A percentile compares a stretch with the other conserved stretches of the same genome.
phyloP scores from a whole-genome alignment of 2,113 vertebrate genomes.

The Thomomys bottae region DNA sequence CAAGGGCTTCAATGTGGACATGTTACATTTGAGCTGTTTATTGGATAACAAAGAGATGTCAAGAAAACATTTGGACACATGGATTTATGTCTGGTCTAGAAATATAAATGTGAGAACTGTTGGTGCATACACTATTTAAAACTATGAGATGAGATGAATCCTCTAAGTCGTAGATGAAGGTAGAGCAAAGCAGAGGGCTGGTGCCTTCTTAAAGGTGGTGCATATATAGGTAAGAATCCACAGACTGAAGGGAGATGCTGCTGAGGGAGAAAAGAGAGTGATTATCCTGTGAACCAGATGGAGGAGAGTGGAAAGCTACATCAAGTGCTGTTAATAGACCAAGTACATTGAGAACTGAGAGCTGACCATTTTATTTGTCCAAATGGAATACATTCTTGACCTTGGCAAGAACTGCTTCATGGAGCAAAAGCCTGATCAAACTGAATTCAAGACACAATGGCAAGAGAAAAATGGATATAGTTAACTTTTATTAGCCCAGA shows the following conservation, averaged over 20 bases:
- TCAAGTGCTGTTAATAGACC: not conserved
- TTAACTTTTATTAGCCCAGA: not conserved
- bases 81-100: not conserved
- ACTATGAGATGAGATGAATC: not conserved
- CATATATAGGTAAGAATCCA: accelerated
- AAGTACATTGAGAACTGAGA: not conserved
- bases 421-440: not conserved
- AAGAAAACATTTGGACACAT: not conserved
- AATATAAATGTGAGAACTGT: not conserved
- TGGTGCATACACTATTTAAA: not conserved
- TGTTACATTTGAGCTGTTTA: not conserved
- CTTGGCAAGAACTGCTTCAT: not conserved
- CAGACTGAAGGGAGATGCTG: not conserved
- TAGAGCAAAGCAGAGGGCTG: not conserved
- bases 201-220: not conserved
- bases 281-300: not conserved
- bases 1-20: not conserved
- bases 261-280: not conserved
- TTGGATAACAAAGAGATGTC: not conserved
- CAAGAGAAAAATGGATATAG: not conserved
- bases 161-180: not conserved
- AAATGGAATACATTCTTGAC: not conserved
- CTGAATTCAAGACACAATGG: not conserved
- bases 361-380: not conserved
- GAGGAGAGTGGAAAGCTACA: not conserved